Evolutionary conservation across 2,888 invertebrate species (phyloP).

Genomic region (Agrenia bidenticulata): DNA sequence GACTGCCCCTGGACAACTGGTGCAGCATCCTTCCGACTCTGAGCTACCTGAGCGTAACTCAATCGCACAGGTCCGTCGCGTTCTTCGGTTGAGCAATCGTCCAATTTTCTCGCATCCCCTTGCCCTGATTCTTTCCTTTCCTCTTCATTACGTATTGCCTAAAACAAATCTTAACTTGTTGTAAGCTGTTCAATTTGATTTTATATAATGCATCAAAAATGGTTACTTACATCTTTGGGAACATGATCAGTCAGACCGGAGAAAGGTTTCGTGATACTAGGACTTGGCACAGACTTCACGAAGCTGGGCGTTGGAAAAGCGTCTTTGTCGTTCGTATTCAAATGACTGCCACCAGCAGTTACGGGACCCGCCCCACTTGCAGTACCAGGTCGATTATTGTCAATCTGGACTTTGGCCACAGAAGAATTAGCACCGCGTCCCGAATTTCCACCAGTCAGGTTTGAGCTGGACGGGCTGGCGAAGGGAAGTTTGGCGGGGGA

Average conservation of each 20-base stretch:
- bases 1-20: constrained; percentile 17
- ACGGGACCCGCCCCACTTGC: constrained; percentile 24
- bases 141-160: constrained; percentile 43
- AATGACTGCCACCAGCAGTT: constrained; percentile 33
- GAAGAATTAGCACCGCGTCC: constrained; percentile 45
- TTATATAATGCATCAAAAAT: not conserved
- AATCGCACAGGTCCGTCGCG: constrained; percentile 55
- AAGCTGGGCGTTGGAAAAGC: constrained; percentile 51
- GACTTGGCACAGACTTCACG: constrained; percentile 51
- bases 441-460: constrained; percentile 21
- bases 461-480: constrained; percentile 27
- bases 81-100: constrained; percentile 51
- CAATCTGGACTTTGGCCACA: constrained; percentile 43
- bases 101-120: constrained; percentile 43
- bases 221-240: constrained; percentile 49
- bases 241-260: constrained; percentile 51
- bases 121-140: constrained; percentile 38
- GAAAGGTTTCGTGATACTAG: constrained; percentile 43
- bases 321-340: constrained; percentile 49
- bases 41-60: constrained; percentile 69
- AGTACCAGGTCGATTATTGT: constrained; percentile 45
- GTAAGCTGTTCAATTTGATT: not conserved
- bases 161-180: not conserved
- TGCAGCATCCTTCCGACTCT: constrained; percentile 54
- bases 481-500: constrained; percentile 37